Conservation (phyloP, 2,797 vertebrate genomes). For the Ptychobarbus kaznakovi region DNA sequence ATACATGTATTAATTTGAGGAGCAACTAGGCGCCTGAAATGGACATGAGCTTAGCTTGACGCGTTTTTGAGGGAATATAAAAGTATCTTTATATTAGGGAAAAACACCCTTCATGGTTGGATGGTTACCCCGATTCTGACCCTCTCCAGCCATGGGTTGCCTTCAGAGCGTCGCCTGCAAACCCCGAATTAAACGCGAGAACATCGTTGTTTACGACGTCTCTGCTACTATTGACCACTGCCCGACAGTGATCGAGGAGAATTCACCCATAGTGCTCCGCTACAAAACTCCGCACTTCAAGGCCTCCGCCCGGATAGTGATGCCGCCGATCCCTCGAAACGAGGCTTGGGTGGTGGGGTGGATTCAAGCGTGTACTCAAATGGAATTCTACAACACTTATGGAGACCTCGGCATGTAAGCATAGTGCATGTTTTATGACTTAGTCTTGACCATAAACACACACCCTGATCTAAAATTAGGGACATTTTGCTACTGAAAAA, state of each 20-base stretch:
- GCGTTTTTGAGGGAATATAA: slow-evolving; percentile 66
- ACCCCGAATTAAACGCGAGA: slow-evolving; percentile 92
- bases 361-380: slow-evolving; percentile 98
- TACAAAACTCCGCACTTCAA: slow-evolving; percentile 98
- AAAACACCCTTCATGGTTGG: slow-evolving; percentile 40
- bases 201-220: slow-evolving; percentile 94
- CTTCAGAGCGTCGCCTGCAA: slow-evolving; percentile 97
- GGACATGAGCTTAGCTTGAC: slow-evolving; percentile 51
- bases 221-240: slow-evolving; percentile 94
- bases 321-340: slow-evolving; percentile 93
- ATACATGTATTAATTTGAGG: neutral
- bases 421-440: neutral
- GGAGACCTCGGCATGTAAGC: slow-evolving; percentile 93
- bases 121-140: slow-evolving; percentile 53
- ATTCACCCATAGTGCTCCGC: slow-evolving; percentile 94
- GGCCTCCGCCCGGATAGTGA: slow-evolving; percentile 91
- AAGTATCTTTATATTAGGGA: slow-evolving; percentile 54
- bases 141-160: slow-evolving; percentile 87
- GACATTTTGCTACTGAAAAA: neutral
- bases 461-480: neutral
- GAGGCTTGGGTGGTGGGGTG: slow-evolving; percentile 98
- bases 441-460: neutral
- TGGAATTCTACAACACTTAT: slow-evolving; percentile 99
- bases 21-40: slow-evolving; percentile 15
- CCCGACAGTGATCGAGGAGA: slow-evolving; percentile 94